Evolutionary conservation across 2,888 invertebrate genomes (phyloP), one percentile per base, ranked within the genome.

Genomic region (Abscondita cerata): DNA sequence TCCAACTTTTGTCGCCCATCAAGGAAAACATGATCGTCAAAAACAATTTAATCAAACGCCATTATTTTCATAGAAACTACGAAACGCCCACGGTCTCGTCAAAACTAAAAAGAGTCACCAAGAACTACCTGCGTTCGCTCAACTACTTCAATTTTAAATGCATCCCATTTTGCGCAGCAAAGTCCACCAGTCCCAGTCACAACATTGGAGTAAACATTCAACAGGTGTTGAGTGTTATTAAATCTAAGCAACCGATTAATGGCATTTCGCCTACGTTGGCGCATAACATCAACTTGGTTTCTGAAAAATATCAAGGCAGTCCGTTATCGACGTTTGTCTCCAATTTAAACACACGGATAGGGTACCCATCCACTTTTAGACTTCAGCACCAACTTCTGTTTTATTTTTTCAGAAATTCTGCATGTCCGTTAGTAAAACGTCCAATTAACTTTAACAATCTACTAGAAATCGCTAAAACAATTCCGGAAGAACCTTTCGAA

Each of bases 81-180:
- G 86, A 87, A 75, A 72, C 83, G 73, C 88, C 89, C 2, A 89
- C 89, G 0, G 83, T 86, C n/a, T 84, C 89, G 0, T 89, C 89
- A 0, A 85, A 83, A 73, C 82, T 87, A 83, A 89, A 88, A 73
- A 85, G 85, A 72, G 84, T 84, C 0, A 83, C 84, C 25, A 81
- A 83, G 72, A 82, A 83, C 8, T 85, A 83, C 71, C 83, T 83
- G 53, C 58, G 65, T 12, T 72, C 76, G 59, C 80, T 79, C 58
- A 81, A 82, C n/a, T 72, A 76, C 60, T 80, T 79, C 59, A 81
- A 82, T 69, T 81, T 82, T 55, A 78, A 81, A 16, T 83, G 84
- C 65, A 87, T 89, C 62, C 88, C 88, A 0, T 88, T 88, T 73
- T 83, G 87, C 1, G 84, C 85, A 46, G 85, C 84, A 65, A 86